Percentiles rank a stretch among this genome's conserved stretches.
phyloP scores from a whole-genome alignment of 1,140 invertebrate genomes.

The Zaprionus ghesquierei region DNA sequence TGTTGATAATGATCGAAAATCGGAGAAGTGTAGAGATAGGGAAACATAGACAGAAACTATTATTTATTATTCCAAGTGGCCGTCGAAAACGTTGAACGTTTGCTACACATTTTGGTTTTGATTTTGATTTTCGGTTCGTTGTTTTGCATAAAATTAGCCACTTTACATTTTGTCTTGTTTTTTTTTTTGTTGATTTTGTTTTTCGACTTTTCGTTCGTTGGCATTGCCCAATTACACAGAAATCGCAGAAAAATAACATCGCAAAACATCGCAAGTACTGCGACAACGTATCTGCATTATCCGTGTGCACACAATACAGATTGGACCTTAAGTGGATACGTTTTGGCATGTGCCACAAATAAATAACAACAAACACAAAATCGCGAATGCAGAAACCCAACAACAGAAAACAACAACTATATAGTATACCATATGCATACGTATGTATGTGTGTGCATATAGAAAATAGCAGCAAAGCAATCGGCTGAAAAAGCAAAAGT shows the following conservation, averaged over 20 bases:
- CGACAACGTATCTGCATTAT: constrained; percentile 26
- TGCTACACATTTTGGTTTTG: constrained; percentile 22
- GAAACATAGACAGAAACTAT: neutral
- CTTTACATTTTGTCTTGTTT: constrained; percentile 13
- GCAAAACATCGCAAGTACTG: neutral
- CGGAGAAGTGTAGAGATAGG: neutral
- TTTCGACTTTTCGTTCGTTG: constrained; percentile 2
- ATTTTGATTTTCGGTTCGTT: neutral
- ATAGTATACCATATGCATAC: neutral
- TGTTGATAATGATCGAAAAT: constrained; percentile 19
- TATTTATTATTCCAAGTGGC: constrained; percentile 55
- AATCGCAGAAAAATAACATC: constrained; percentile 5
- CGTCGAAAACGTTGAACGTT: constrained; percentile 1
- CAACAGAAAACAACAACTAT: neutral
- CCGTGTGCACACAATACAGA: constrained; percentile 33
- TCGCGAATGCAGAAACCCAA: neutral
- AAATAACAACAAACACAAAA: neutral
- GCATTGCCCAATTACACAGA: constrained; percentile 33
- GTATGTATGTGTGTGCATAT: neutral
- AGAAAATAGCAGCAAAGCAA: constrained; percentile 16
- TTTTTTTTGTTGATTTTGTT: neutral
- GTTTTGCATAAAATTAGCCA: constrained; percentile 24
- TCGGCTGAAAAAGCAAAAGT: constrained; percentile 18
- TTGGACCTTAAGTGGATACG: constrained; percentile 43
- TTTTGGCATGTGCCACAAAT: constrained; percentile 42